Conservation (phyloP, 2,888 invertebrate genomes). For the Rhagophthalmus giganteus region DNA sequence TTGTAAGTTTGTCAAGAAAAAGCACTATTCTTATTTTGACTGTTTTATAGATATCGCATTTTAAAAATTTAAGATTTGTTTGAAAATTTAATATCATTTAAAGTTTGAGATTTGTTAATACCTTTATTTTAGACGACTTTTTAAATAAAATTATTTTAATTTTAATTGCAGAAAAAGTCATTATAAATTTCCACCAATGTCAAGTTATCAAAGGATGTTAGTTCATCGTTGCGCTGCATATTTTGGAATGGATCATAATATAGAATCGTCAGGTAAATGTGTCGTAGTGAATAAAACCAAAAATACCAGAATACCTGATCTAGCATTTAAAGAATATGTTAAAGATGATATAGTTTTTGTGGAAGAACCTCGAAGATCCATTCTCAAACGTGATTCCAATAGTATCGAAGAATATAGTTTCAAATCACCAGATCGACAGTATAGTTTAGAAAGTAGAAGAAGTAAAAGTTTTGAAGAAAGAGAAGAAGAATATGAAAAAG, state of each 20-base stretch:
- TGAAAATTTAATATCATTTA: too few species aligned
- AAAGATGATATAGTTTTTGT: conserved; percentile 65
- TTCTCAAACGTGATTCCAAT: conserved; percentile 79
- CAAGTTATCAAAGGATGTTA: conserved; percentile 94
- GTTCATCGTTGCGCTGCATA: conserved; percentile 92
- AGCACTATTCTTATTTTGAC: too few species aligned
- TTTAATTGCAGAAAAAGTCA: conserved; percentile 70
- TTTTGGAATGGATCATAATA: conserved; percentile 92
- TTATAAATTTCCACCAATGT: conserved; percentile 88
- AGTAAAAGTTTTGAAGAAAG: conserved; percentile 90
- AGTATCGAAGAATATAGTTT: conserved; percentile 74
- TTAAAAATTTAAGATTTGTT: too few species aligned
- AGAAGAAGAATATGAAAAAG: conserved; percentile 86
- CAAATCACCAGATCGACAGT: conserved; percentile 64
- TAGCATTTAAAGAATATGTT: conserved; percentile 71
- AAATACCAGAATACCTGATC: conserved; percentile 69
- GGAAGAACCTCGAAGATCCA: conserved; percentile 74
- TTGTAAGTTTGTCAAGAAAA: too few species aligned
- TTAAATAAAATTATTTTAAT: too few species aligned
- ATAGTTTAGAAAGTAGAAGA: conserved; percentile 66
- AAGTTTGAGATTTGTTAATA: too few species aligned
- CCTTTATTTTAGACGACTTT: too few species aligned
- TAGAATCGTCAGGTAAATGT: conserved; percentile 81
- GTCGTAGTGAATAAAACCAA: conserved; percentile 84
- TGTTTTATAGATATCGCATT: too few species aligned